These are phyloP conservation scores for Andrena hattorfiana DNA, from an alignment of 2,888 invertebrate genomes.

Conservation along the genomic window DNA sequence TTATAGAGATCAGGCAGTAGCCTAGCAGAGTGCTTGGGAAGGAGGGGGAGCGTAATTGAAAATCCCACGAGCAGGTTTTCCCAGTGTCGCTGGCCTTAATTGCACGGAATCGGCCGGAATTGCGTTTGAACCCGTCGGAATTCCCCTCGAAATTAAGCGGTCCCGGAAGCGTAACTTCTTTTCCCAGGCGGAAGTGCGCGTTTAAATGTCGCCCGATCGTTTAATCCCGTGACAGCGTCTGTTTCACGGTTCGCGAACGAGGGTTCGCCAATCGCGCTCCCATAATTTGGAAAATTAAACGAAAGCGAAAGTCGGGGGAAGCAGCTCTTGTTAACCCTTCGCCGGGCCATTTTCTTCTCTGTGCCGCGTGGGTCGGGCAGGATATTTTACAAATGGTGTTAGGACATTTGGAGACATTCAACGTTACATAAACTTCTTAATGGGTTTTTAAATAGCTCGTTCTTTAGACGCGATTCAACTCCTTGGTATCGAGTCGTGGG, in stretches of 20 bases:
- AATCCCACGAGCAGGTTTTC: constrained; percentile 47
- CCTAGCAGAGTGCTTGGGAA: neutral
- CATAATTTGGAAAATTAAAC: neutral
- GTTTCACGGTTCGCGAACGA: neutral
- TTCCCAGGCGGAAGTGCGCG: constrained; percentile 7
- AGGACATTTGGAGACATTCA: neutral
- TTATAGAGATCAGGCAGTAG: constrained; percentile 36
- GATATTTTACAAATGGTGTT: neutral
- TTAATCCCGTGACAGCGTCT: constrained; percentile 6
- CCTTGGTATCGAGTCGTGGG: no score
- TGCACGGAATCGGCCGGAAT: constrained; percentile 51
- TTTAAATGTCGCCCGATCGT: constrained; percentile 21
- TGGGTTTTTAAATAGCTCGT: no score
- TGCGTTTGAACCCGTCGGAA: constrained; percentile 39
- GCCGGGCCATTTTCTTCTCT: neutral
- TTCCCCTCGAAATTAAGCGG: constrained; percentile 40
- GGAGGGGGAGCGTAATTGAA: constrained; percentile 45
- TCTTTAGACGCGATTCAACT: no score
- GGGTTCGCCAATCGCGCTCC: neutral
- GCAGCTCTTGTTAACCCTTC: neutral
- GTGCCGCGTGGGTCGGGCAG: neutral
- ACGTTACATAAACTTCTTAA: no score
- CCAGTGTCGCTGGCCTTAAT: constrained; percentile 54
- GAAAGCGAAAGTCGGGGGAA: neutral
- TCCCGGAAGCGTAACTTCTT: constrained; percentile 40